These are phyloP conservation scores for Albula glossodonta DNA, from an alignment of 2,113 vertebrate species.

Conservation along the genomic window DNA sequence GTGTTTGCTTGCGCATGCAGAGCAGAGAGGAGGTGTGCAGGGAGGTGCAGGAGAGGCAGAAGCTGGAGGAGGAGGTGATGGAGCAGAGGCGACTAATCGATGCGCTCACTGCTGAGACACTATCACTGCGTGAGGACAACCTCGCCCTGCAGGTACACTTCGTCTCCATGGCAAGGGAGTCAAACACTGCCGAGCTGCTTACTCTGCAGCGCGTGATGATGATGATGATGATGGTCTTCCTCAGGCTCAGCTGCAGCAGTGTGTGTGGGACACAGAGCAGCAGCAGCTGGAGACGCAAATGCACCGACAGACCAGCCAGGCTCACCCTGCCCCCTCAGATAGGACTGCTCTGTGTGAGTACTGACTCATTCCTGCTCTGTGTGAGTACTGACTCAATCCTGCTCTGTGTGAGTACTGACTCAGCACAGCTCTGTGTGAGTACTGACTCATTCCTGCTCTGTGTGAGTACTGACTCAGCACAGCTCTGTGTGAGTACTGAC, in stretches of 20 bases:
- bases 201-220: neutral
- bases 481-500: too few species aligned
- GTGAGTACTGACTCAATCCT: too few species aligned
- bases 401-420: too few species aligned
- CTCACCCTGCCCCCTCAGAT: too few species aligned
- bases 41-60: conserved; percentile 65
- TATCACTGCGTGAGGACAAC: conserved; percentile 79
- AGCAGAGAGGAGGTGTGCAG: conserved; percentile 70
- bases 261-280: neutral
- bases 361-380: neutral
- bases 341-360: neutral
- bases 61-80: conserved; percentile 67
- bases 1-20: too few species aligned
- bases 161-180: neutral
- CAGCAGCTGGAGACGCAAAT: too few species aligned
- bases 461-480: too few species aligned
- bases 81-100: conserved; percentile 85
- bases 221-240: neutral
- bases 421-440: too few species aligned
- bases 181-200: neutral
- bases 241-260: neutral
- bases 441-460: too few species aligned
- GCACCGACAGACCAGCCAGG: neutral
- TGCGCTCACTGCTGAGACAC: conserved; percentile 85
- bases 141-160: conserved; percentile 69